Conservation (phyloP, 2,888 invertebrate genomes). For the Harmothoe impar region DNA sequence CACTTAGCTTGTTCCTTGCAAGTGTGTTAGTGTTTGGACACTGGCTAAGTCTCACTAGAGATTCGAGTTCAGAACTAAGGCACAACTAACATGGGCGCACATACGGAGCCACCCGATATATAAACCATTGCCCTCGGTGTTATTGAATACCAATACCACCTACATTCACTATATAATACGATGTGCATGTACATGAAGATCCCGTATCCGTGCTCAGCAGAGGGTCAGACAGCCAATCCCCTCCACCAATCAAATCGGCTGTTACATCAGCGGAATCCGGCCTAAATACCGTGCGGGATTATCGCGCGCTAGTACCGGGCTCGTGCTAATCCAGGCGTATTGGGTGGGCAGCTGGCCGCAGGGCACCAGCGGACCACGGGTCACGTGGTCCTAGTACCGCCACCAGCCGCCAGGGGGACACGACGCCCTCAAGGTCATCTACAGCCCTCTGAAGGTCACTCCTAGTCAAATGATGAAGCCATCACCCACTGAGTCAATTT, state of each 20-base stretch:
- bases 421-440: constrained; percentile 7
- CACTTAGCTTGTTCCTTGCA: too few species aligned
- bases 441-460: neutral
- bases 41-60: too few species aligned
- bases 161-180: too few species aligned
- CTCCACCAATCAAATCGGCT: constrained; percentile 2
- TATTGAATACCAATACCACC: too few species aligned
- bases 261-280: constrained; percentile 28
- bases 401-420: neutral
- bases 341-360: constrained; percentile 20
- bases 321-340: constrained; percentile 4
- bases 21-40: too few species aligned
- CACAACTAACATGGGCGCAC: too few species aligned
- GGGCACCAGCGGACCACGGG: neutral
- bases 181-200: neutral
- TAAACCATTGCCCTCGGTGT: too few species aligned
- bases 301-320: neutral
- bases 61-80: too few species aligned
- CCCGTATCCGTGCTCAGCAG: neutral
- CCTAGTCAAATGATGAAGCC: constrained; percentile 18
- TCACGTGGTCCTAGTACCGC: neutral
- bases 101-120: too few species aligned
- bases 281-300: neutral
- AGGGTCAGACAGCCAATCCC: neutral
- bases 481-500: constrained; percentile 34